Evolutionary conservation across 2,888 invertebrate genomes (phyloP).

Genomic region (Papilio protenor): DNA sequence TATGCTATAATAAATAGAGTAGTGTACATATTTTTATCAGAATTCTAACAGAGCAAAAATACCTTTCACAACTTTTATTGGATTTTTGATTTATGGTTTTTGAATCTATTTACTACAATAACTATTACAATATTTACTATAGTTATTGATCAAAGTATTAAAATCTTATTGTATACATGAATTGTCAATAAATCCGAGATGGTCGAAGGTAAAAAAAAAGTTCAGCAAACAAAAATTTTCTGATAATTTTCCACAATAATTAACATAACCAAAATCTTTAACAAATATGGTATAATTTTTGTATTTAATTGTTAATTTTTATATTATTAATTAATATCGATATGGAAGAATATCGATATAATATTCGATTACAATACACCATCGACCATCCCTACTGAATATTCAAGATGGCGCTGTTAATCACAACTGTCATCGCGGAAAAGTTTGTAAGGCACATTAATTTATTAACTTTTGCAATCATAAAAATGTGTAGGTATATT

Average conservation of each 20-base stretch:
- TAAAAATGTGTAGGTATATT: conserved; percentile 35
- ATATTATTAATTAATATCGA: neutral
- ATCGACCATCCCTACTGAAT: conserved; percentile 22
- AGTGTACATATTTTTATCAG: neutral
- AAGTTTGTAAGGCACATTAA: conserved; percentile 43
- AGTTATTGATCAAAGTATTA: conserved; percentile 7
- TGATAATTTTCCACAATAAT: neutral
- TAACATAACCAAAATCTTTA: neutral
- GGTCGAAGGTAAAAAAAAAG: conserved; percentile 1
- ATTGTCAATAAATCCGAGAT: conserved; percentile 1
- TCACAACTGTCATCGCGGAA: conserved; percentile 39
- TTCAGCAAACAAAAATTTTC: neutral
- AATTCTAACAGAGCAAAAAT: conserved; percentile 2
- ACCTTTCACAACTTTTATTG: neutral
- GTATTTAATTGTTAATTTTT: neutral
- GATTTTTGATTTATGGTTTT: neutral
- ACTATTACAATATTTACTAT: conserved; percentile 5
- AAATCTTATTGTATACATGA: conserved; percentile 15
- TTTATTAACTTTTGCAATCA: conserved; percentile 24
- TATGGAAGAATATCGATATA: neutral
- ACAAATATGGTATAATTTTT: neutral
- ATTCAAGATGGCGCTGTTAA: conserved; percentile 24
- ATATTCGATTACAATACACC: conserved; percentile 7
- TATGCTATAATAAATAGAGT: conserved; percentile 9
- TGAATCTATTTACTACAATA: conserved; percentile 3